Base-by-base conservation (phyloP, 2,113 vertebrate species). In the Lynx canadensis region DNA sequence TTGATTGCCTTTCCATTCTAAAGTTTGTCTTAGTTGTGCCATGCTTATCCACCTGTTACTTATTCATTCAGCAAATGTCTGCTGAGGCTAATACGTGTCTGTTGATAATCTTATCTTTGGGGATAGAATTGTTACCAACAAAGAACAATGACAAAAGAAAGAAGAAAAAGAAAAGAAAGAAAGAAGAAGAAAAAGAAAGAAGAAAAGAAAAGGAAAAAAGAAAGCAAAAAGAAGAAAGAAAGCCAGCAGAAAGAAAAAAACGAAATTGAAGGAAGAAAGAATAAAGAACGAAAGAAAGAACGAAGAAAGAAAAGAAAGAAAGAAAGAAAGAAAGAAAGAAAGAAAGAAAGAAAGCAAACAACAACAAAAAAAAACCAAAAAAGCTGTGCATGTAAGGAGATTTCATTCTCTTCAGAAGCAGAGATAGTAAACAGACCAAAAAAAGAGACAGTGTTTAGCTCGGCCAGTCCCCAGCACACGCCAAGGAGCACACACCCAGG, bases 271-370 rank as follows among this genome's bases (percentile, higher is more conserved):
- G 52, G 4, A 57, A 57, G 15, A 0, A 38, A 38, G 3, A 89
- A 3, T 16, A 19, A 18, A 5, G 5, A 55, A 16, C 0, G 52
- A 16, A 18, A 19, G 52, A 16, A 16, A 18, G 15, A 4, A n/a
- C n/a, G n/a, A 45, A 45, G 41, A 7, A 45, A 45, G 41, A 7
- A 14, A 15, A 19, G 18, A 6, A 55, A 2, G 16, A 19, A 15
- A 55, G 55, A 2, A 55, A 7, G 55, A 19, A 55, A 19, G 55
- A 19, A 55, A 19, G 55, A 7, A 57, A 19, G 50, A 3, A 14
- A 16, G 15, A 3, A 50, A 52, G 14, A 1, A 55, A 55, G 52
- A 1, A 57, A 57, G 15, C 9, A 38, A 38, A 4, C 55, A 55
- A n/a, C n/a, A n/a, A n/a, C n/a, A 91, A 52, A 1, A 31, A 66